Conservation (phyloP, 2,797 vertebrate species). For the Menidia menidia region DNA sequence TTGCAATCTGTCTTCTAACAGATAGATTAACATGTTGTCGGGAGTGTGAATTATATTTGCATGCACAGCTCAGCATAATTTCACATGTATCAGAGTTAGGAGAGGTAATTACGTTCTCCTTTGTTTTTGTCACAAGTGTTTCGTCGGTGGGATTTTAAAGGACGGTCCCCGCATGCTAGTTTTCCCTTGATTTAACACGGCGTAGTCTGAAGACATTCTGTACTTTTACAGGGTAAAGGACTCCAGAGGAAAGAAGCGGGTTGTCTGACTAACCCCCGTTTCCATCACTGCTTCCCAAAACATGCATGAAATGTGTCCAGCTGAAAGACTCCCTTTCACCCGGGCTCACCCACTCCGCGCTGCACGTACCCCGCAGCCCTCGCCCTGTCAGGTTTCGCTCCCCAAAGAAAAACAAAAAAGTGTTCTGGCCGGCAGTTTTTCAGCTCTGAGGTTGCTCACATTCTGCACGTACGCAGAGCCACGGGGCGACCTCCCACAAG, state of each 20-base stretch:
- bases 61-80: too few relatives aligned
- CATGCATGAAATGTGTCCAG: constrained; percentile 65
- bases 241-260: constrained; percentile 51
- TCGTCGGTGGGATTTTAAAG: constrained; percentile 4
- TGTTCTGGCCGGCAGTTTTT: constrained; percentile 46
- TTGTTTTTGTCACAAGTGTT: not conserved
- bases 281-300: constrained; percentile 69
- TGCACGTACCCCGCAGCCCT: constrained; percentile 33
- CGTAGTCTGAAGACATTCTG: constrained; percentile 70
- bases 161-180: constrained; percentile 38
- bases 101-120: not conserved
- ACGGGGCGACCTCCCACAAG: constrained; percentile 64
- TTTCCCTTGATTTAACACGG: constrained; percentile 69
- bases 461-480: constrained; percentile 72
- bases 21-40: too few relatives aligned
- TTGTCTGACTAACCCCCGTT: constrained; percentile 54
- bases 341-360: constrained; percentile 31
- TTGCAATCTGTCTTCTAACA: too few relatives aligned
- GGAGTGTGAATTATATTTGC: too few relatives aligned
- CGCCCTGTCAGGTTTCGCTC: constrained; percentile 59
- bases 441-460: constrained; percentile 54
- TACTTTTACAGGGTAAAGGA: constrained; percentile 51
- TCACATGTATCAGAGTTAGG: not conserved
- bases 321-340: constrained; percentile 80
- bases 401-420: constrained; percentile 68